Evolutionary conservation across 2,888 invertebrate species (phyloP).

Genomic region (Cataglyphis livida): DNA sequence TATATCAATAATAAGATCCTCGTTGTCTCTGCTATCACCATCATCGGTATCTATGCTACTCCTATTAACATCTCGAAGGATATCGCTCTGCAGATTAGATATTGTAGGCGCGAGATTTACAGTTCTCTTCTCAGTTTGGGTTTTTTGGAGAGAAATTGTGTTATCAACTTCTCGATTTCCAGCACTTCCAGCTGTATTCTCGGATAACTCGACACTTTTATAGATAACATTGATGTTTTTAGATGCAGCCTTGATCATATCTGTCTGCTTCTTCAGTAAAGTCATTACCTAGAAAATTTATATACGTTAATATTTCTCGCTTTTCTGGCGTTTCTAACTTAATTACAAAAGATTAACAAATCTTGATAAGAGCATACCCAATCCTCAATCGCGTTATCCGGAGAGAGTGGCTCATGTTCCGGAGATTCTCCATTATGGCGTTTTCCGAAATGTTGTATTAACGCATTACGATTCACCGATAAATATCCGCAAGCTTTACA

Average conservation of each 20-base stretch:
- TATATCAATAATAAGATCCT: constrained; percentile 73
- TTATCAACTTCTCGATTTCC: background rate
- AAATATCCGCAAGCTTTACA: constrained; percentile 88
- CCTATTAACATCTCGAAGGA: constrained; percentile 41
- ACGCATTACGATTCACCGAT: constrained; percentile 87
- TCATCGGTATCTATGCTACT: constrained; percentile 56
- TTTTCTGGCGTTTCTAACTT: too few species aligned
- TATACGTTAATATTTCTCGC: background rate
- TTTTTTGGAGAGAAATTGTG: background rate
- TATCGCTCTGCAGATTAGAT: constrained; percentile 45
- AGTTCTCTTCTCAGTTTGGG: constrained; percentile 21
- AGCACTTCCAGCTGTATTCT: too few species aligned
- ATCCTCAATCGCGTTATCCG: constrained; percentile 86
- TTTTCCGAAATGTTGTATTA: constrained; percentile 87
- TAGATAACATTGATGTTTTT: background rate
- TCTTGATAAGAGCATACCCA: constrained; percentile 86
- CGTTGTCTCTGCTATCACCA: constrained; percentile 72
- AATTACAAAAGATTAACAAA: background rate
- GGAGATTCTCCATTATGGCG: constrained; percentile 84
- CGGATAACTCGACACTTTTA: background rate
- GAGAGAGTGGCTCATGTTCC: constrained; percentile 82
- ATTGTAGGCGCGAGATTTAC: constrained; percentile 62
- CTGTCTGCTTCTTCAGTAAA: constrained; percentile 75
- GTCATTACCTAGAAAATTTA: constrained; percentile 73
- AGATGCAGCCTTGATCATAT: constrained; percentile 73